These are phyloP conservation scores for Lepilemur ruficaudatus DNA, from an alignment of 2,797 vertebrate species.

Conservation along the genomic window DNA sequence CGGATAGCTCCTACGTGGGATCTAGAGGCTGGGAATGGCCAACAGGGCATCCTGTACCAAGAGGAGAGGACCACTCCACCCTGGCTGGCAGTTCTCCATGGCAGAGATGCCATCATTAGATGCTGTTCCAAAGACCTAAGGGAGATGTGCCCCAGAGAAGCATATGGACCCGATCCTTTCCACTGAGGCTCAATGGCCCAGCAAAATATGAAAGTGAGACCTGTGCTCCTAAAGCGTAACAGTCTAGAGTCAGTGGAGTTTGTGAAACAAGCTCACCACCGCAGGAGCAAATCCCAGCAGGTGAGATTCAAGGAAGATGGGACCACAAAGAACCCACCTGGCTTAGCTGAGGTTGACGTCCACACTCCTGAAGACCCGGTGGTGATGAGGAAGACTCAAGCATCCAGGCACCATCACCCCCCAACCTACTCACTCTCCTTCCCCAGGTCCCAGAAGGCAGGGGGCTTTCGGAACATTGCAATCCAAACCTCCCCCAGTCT, in stretches of 20 bases:
- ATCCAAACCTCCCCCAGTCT: constrained; percentile 98
- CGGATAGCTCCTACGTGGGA: constrained; percentile 31
- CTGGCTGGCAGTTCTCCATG: constrained; percentile 14
- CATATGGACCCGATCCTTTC: constrained; percentile 65
- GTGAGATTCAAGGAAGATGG: constrained; percentile 88
- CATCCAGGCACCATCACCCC: constrained; percentile 67
- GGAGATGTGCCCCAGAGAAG: constrained; percentile 84
- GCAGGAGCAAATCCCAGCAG: constrained; percentile 87
- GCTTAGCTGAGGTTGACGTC: constrained; percentile 54
- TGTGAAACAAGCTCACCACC: constrained; percentile 82
- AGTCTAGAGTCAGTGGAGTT: constrained; percentile 84
- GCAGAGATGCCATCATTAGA: constrained; percentile 35
- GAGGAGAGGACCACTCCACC: constrained; percentile 16
- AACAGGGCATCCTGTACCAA: background rate
- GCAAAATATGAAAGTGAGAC: constrained; percentile 83
- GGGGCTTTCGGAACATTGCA: constrained; percentile 90
- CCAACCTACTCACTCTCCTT: constrained; percentile 78
- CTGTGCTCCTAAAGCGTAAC: constrained; percentile 86
- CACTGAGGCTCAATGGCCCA: constrained; percentile 84
- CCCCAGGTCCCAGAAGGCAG: constrained; percentile 81
- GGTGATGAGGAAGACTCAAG: constrained; percentile 46
- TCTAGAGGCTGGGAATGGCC: constrained; percentile 63
- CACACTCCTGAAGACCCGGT: constrained; percentile 9
- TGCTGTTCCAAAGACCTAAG: constrained; percentile 78
- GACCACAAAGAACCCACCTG: constrained; percentile 20